Base-by-base conservation (phyloP, 2,113 vertebrate species). In the Narcine bancroftii region DNA sequence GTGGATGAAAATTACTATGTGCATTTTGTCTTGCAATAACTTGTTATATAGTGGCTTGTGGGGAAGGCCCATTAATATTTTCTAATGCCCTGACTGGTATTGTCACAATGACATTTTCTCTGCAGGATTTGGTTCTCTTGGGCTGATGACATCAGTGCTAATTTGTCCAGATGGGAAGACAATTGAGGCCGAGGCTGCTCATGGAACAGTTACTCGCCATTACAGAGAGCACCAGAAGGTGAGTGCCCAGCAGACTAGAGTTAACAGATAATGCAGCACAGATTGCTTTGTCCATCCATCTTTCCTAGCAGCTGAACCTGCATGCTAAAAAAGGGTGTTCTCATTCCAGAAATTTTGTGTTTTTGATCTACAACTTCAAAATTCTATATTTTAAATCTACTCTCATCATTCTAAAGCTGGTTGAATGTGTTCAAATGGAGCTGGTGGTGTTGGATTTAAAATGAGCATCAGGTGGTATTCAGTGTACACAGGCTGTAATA, bases 121-220 rank as follows among this genome's bases (percentile, higher is more conserved):
- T 47, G 45, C 79, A 91, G 92, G 92, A 42, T 92, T 92, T 72
- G 92, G 83, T 56, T 92, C 92, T 79, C 83, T 92, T 63, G 92
- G 92, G 26, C 83, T 92, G 50, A 92, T 92, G 92, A 92, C 83
- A 24, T 92, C 92, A 29, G 79, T 92, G 26, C 83, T 92, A 42
- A 79, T 92, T 83, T 92, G 92, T 89, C 92, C 92, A 73, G 92
- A 92, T 89, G 92, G 92, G 60, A 92, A 92, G 72, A 92, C 92
- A 26, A 92, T 92, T 21, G 92, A 92, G 71, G 92, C 92, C 15
- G 83, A 92, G 53, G 92, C 92, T 13, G 92, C 92, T 56, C 92
- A 92, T 42, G 92, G 92, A 79, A 91, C 83, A 36, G 92, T 92
- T 33, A 92, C 92, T 72, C 92, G 92, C 42, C 92, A 92, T 47